Evolutionary conservation across 2,888 invertebrate species (phyloP), one percentile per base, ranked within the genome.

Genomic region (Psococerastis gibbosa): DNA sequence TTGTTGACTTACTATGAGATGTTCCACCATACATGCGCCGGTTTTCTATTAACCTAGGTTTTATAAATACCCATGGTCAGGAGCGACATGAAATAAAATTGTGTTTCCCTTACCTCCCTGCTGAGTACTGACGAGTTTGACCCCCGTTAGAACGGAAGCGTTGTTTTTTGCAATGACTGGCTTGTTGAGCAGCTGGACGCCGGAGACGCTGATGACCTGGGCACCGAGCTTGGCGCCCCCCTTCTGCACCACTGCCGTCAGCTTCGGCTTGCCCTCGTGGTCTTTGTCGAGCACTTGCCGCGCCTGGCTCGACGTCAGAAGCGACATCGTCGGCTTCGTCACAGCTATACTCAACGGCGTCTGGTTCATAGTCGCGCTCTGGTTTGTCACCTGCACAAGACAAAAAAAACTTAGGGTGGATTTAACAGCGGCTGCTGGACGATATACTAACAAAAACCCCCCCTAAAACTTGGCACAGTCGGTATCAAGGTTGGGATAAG

Each of bases 111-210:
- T 38, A 38, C 38, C 38, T 20, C 38, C 38, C 20, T 38, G 38
- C 18, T 38, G 38, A 38, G 38, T 38, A 38, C 20, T 38, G 5
- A 38, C 38, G 6, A 38, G 22, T 20, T 38, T 38, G 6, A 38
- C 38, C 4, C 38, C 38, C 3, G 38, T 38, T 6, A 38, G 38
- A 17, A 38, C 22, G 22, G 38, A 22, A 38, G 38, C 38, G 22
- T 38, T 38, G 20, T 38, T 38, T 38, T 38, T 38, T 18, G 38
- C n/a, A 4, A 38, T 38, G 6, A 38, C 13, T n/a, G 38, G 38
- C 38, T 38, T 38, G 9, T 17, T 38, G 17, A 17, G 17, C 20
- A 38, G 5, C 16, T 16, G 18, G n/a, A 38, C 18, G n/a, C 38
- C 22, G 17, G 38, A 38, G 20, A 38, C 38, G 20, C 20, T 38